Conservation (phyloP, 2,797 vertebrate genomes). For the Spatula versicolor region DNA sequence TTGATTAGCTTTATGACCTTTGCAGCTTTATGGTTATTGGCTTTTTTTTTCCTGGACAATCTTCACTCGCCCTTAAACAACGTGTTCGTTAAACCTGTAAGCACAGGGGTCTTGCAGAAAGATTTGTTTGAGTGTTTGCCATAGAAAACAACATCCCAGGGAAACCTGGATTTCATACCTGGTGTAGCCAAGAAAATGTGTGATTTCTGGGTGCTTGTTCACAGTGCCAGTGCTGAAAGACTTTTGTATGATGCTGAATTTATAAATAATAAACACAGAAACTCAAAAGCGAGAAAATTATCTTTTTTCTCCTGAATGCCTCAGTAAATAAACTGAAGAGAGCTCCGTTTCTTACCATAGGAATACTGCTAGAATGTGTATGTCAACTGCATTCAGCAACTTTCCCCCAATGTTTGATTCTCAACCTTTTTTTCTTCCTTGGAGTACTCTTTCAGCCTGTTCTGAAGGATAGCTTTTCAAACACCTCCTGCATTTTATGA, state of each 20-base stretch:
- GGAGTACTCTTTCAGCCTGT: not conserved
- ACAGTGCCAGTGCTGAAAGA: not conserved
- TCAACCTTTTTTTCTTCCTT: not conserved
- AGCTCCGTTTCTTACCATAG: not conserved
- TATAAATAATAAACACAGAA: not conserved
- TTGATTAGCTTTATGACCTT: not conserved
- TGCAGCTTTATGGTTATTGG: not conserved
- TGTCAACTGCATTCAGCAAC: not conserved
- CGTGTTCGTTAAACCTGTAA: not conserved
- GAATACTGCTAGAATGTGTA: not conserved
- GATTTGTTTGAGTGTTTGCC: not conserved
- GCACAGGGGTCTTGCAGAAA: not conserved
- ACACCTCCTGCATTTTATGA: not conserved
- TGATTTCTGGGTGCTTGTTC: not conserved
- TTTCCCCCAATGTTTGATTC: not conserved
- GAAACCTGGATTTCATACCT: not conserved
- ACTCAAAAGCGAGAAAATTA: not conserved
- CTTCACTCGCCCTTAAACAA: not conserved
- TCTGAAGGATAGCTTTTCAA: not conserved
- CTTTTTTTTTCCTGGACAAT: not conserved
- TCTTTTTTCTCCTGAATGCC: not conserved
- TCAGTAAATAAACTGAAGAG: rapidly evolving
- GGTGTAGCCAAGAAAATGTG: not conserved
- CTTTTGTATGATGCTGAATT: not conserved
- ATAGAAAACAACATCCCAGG: not conserved